phyloP scores from a whole-genome alignment of 2,888 invertebrate species.

The Carcina quercana region DNA sequence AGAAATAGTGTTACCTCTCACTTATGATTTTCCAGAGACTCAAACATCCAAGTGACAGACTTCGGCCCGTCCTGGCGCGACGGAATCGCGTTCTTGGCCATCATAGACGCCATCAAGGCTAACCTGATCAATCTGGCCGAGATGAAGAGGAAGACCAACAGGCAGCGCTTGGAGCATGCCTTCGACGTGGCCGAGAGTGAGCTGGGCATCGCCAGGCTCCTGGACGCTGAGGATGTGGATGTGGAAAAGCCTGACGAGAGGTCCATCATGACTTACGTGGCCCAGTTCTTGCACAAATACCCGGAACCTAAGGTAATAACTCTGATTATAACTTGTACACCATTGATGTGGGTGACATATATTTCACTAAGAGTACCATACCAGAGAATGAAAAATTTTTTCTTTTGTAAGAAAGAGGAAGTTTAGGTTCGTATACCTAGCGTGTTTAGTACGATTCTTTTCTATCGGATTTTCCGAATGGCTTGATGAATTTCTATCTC shows the following conservation, averaged over 20 bases:
- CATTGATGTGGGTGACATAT: neutral
- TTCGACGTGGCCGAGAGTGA: constrained; percentile 94
- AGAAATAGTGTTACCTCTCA: too few relatives aligned
- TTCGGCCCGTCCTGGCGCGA: constrained; percentile 98
- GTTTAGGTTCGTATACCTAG: too few relatives aligned
- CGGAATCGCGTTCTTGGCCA: constrained; percentile 95
- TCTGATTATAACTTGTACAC: too few relatives aligned
- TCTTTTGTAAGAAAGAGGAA: too few relatives aligned
- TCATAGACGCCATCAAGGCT: constrained; percentile 95
- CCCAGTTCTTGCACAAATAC: constrained; percentile 97
- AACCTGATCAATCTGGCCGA: constrained; percentile 92
- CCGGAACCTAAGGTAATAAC: constrained; percentile 87
- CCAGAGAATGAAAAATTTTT: too few relatives aligned
- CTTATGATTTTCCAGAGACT: constrained; percentile 76
- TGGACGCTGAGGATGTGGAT: constrained; percentile 97
- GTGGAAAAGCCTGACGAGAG: constrained; percentile 97
- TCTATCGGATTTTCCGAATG: too few relatives aligned
- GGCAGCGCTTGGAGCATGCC: constrained; percentile 90
- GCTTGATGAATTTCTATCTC: too few relatives aligned
- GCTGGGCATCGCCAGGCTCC: constrained; percentile 90
- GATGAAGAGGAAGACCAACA: constrained; percentile 83
- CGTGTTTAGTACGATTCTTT: too few relatives aligned
- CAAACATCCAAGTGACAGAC: constrained; percentile 91
- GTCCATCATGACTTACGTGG: constrained; percentile 98
- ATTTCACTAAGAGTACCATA: too few relatives aligned